Percentiles rank a stretch among this genome's conserved stretches.
Evolutionary conservation across 64 coral and sea anemone genomes (phyloP).

Genomic region (Montipora capricornis): DNA sequence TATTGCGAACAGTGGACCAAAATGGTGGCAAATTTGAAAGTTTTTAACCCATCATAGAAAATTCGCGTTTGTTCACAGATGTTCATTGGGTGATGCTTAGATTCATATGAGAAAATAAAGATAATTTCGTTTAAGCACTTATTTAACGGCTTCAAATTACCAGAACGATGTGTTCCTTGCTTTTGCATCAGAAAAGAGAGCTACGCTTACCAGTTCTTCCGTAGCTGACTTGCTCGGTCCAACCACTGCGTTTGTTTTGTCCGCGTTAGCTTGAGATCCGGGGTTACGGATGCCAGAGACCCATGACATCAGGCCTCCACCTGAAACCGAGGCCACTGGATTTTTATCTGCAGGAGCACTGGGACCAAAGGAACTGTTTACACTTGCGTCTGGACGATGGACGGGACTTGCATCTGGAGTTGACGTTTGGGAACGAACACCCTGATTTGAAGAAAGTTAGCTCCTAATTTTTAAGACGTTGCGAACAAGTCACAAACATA

Average conservation of each 20-base stretch:
- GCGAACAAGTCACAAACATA: too few species aligned
- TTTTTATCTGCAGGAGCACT: slow-evolving; percentile 60
- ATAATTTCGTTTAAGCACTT: too few species aligned
- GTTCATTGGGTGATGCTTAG: too few species aligned
- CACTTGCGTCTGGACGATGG: slow-evolving; percentile 25
- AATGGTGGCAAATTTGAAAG: too few species aligned
- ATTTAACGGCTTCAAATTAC: too few species aligned
- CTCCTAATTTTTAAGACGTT: too few species aligned
- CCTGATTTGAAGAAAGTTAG: not conserved
- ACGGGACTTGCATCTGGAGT: slow-evolving; percentile 55
- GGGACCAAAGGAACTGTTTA: not conserved
- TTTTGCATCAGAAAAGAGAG: too few species aligned
- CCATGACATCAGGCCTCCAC: slow-evolving; percentile 95
- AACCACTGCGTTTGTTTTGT: slow-evolving; percentile 49
- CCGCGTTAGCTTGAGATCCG: slow-evolving; percentile 2
- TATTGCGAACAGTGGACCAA: too few species aligned
- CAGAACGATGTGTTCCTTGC: not conserved
- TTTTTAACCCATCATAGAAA: too few species aligned
- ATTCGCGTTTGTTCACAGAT: too few species aligned
- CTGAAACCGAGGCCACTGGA: slow-evolving; percentile 30
- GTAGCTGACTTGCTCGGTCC: slow-evolving; percentile 37
- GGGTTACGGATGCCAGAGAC: slow-evolving; percentile 72
- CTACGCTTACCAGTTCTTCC: slow-evolving; percentile 26
- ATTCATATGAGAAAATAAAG: too few species aligned
- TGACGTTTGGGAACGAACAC: slow-evolving; percentile 60